A percentile compares a stretch with the other conserved stretches of the same genome.
Conservation (phyloP, 2,113 vertebrate genomes). For the Muntiacus reevesi region DNA sequence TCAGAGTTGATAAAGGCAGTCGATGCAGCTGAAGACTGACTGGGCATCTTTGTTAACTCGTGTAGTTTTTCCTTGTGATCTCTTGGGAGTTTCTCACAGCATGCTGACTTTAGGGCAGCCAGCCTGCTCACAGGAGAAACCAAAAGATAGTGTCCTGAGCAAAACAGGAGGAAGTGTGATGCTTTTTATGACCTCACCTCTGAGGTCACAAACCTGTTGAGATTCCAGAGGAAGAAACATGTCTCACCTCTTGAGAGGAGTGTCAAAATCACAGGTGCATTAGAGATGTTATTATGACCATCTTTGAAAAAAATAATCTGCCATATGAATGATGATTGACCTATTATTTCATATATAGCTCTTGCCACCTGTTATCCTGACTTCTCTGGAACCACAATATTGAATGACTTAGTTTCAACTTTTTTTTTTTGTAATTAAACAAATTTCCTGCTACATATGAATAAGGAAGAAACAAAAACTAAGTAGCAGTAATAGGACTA, state of each 20-base stretch:
- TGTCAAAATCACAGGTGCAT: not conserved
- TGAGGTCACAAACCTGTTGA: not conserved
- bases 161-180: not conserved
- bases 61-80: not conserved
- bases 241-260: not conserved
- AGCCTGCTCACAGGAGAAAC: not conserved
- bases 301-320: conserved; percentile 13
- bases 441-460: not conserved
- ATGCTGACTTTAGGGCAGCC: not conserved
- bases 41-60: not conserved
- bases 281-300: not conserved
- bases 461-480: conserved; percentile 24
- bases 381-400: not conserved
- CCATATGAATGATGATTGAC: not conserved
- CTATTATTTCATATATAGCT: not conserved
- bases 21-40: not conserved
- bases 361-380: not conserved
- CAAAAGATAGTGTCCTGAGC: not conserved
- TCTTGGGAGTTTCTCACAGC: not conserved
- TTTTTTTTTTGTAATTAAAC: not conserved
- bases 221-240: not conserved
- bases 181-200: not conserved
- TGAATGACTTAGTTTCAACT: not conserved
- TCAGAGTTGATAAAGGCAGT: not conserved
- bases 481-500: not conserved